These are phyloP conservation scores for Lasaia peninsularis DNA, from an alignment of 1,140 invertebrate species.

Conservation along the genomic window DNA sequence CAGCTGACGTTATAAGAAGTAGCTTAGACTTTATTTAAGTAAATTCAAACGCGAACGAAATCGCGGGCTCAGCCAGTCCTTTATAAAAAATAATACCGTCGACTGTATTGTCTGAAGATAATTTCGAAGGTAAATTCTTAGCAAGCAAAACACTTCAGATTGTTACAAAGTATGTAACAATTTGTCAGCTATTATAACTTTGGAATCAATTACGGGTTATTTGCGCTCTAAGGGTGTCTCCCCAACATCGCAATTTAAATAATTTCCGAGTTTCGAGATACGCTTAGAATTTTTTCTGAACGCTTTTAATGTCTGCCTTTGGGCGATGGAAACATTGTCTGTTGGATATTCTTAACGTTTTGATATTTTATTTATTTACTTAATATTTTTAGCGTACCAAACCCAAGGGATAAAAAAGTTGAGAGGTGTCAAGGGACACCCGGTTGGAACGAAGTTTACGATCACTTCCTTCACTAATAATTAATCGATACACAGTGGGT, in stretches of 20 bases:
- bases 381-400: too few species aligned
- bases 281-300: constrained; percentile 19
- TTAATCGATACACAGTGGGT: too few species aligned
- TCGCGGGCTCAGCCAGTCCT: too few species aligned
- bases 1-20: too few species aligned
- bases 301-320: not conserved
- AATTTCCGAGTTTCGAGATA: constrained; percentile 27
- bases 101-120: constrained; percentile 13
- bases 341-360: too few species aligned
- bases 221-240: constrained; percentile 20
- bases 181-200: constrained; percentile 36
- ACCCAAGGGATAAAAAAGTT: too few species aligned
- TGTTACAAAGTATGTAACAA: constrained; percentile 31
- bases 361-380: too few species aligned
- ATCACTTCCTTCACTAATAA: too few species aligned
- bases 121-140: constrained; percentile 24
- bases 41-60: too few species aligned
- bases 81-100: not conserved
- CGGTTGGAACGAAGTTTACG: too few species aligned
- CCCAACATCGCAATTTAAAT: constrained; percentile 22
- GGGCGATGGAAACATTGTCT: not conserved
- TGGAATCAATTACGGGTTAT: constrained; percentile 33
- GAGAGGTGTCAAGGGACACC: too few species aligned
- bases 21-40: too few species aligned
- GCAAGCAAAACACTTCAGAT: constrained; percentile 24